Percentiles rank a stretch among this genome's conserved stretches.
Evolutionary conservation across 2,888 invertebrate genomes (phyloP).

Genomic region (Sphaerophoria taeniata): DNA sequence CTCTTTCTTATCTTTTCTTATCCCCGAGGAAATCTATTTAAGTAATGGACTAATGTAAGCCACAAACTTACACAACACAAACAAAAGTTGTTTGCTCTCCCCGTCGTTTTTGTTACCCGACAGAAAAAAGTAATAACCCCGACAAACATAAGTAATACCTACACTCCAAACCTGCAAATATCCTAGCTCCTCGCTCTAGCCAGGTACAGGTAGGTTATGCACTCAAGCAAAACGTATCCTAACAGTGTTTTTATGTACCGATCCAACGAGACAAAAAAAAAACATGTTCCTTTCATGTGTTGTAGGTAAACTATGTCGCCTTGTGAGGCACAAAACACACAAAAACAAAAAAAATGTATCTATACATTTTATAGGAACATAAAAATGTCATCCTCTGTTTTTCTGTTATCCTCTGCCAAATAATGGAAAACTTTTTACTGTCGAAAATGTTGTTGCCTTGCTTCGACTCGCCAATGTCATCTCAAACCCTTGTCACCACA

Average conservation of each 20-base stretch:
- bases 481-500: background rate
- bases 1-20: too few species aligned
- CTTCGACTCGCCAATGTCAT: background rate
- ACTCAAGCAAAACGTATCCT: constrained; percentile 21
- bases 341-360: background rate
- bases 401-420: constrained; percentile 54
- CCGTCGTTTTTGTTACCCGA: background rate
- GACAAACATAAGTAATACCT: constrained; percentile 4
- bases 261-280: background rate
- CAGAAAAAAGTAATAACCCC: background rate
- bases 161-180: background rate
- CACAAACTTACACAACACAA: constrained; percentile 21
- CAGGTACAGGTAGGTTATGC: constrained; percentile 15
- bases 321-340: background rate
- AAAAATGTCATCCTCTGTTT: constrained; percentile 61
- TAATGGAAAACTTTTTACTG: constrained; percentile 57
- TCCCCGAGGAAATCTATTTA: constrained; percentile 26
- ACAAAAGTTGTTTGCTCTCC: constrained; percentile 25
- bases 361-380: constrained; percentile 44
- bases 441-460: constrained; percentile 52
- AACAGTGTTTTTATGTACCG: background rate
- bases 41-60: constrained; percentile 26
- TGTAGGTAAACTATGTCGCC: background rate
- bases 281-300: background rate
- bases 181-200: background rate